Percentiles rank a stretch among this genome's conserved stretches.
These are phyloP conservation scores for Jacana jacana DNA, from an alignment of 2,113 vertebrate genomes.

Conservation along the genomic window DNA sequence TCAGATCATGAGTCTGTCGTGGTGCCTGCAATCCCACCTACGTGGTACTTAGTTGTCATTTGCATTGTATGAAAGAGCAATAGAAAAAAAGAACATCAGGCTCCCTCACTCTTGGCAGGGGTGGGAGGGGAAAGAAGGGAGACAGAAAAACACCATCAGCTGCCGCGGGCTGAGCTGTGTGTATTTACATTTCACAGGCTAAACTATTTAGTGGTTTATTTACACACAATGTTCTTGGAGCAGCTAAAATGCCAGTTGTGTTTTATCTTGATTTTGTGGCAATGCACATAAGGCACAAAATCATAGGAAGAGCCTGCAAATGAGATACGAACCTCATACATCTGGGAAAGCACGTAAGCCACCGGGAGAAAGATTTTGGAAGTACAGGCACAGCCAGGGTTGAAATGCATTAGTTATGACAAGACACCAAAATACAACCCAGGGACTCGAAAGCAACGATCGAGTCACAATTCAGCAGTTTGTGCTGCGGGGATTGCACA, in stretches of 20 bases:
- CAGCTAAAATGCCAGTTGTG: slow-evolving; percentile 56
- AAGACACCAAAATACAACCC: slow-evolving; percentile 5
- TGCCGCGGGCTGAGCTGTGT: background rate
- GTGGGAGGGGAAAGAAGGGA: slow-evolving; percentile 49
- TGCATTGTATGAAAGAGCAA: slow-evolving; percentile 46
- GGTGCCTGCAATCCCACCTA: slow-evolving; percentile 47
- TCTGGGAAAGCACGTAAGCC: background rate
- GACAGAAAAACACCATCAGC: slow-evolving; percentile 57
- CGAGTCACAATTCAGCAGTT: background rate
- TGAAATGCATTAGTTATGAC: background rate
- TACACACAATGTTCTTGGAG: slow-evolving; percentile 57
- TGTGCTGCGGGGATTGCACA: background rate
- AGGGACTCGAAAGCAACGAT: background rate
- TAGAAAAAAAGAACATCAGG: slow-evolving; percentile 32
- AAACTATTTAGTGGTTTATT: slow-evolving; percentile 60
- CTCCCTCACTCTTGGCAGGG: slow-evolving; percentile 45
- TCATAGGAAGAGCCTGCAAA: background rate
- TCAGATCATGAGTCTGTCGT: background rate
- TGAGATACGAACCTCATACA: background rate
- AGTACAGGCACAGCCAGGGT: background rate
- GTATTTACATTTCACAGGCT: slow-evolving; percentile 61
- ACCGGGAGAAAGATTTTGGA: background rate
- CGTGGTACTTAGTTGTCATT: slow-evolving; percentile 13
- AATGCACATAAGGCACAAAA: background rate
- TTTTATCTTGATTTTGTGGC: slow-evolving; percentile 43